phyloP scores from a whole-genome alignment of 2,888 invertebrate species.

The Brenthis hecate region DNA sequence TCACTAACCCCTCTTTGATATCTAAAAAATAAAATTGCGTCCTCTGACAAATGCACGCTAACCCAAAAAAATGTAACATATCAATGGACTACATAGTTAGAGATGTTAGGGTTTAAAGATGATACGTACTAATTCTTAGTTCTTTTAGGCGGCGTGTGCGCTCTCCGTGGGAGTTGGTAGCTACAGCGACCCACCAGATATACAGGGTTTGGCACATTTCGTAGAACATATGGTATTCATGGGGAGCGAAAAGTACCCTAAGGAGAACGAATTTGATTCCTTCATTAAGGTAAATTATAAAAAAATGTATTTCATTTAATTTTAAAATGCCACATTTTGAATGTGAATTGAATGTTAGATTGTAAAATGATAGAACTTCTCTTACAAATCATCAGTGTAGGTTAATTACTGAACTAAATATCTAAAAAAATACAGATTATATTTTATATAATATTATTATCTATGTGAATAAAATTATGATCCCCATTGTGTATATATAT shows the following conservation, averaged over 20 bases:
- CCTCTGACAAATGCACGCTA: too few relatives aligned
- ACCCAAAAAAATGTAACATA: too few relatives aligned
- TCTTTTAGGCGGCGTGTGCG: conserved; percentile 86
- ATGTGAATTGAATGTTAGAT: too few relatives aligned
- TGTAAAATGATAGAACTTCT: background rate
- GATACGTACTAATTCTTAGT: background rate
- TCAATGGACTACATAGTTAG: too few relatives aligned
- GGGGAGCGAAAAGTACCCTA: conserved; percentile 94
- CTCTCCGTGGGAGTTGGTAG: conserved; percentile 89
- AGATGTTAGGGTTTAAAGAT: background rate
- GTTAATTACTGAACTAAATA: too few relatives aligned
- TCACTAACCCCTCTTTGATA: too few relatives aligned
- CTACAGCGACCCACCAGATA: conserved; percentile 89
- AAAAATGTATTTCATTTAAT: background rate
- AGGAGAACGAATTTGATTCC: conserved; percentile 92
- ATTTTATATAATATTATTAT: too few relatives aligned
- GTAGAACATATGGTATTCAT: conserved; percentile 97
- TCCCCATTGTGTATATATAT: too few relatives aligned
- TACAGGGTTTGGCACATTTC: conserved; percentile 92
- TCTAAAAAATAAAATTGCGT: too few relatives aligned
- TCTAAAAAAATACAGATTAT: too few relatives aligned
- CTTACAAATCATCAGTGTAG: background rate
- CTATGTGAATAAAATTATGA: too few relatives aligned
- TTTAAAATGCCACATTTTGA: background rate
- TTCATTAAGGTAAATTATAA: conserved; percentile 83